Evolutionary conservation across 2,888 invertebrate species (phyloP).

Genomic region (Scaeva pyrastri): DNA sequence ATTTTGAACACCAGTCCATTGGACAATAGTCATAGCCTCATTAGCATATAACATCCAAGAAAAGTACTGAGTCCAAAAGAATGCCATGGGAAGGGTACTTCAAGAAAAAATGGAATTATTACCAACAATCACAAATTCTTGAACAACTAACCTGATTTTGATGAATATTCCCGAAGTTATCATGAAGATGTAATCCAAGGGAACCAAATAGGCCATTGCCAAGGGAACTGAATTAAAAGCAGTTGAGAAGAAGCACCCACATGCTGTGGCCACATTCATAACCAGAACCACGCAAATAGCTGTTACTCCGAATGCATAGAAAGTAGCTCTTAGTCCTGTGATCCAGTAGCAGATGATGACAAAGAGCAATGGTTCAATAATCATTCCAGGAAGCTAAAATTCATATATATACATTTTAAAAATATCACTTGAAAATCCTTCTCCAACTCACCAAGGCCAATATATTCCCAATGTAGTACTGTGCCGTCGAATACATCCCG

Average conservation of each 20-base stretch:
- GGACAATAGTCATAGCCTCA: slow-evolving; percentile 92
- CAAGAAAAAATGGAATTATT: background rate
- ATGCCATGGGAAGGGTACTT: slow-evolving; percentile 89
- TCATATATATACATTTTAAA: background rate
- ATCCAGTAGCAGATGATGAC: slow-evolving; percentile 93
- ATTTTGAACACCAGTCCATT: slow-evolving; percentile 89
- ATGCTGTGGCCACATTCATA: slow-evolving; percentile 94
- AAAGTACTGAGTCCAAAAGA: slow-evolving; percentile 91
- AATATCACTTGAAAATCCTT: background rate
- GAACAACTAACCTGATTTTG: slow-evolving; percentile 88
- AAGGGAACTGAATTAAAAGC: slow-evolving; percentile 91
- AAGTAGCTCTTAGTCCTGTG: slow-evolving; percentile 89
- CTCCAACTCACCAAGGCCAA: slow-evolving; percentile 89
- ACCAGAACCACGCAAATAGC: slow-evolving; percentile 89
- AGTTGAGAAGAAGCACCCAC: slow-evolving; percentile 94
- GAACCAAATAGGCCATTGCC: slow-evolving; percentile 93
- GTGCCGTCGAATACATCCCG: slow-evolving; percentile 91
- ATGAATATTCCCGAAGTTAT: slow-evolving; percentile 94
- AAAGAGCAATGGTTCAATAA: slow-evolving; percentile 93
- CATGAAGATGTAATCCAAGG: slow-evolving; percentile 94
- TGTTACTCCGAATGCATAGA: slow-evolving; percentile 89
- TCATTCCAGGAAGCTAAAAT: slow-evolving; percentile 91
- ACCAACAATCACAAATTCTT: background rate
- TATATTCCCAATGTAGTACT: slow-evolving; percentile 92
- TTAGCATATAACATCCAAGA: slow-evolving; percentile 95